Evolutionary conservation across 2,113 vertebrate species (phyloP).

Genomic region (Gavialis gangeticus): DNA sequence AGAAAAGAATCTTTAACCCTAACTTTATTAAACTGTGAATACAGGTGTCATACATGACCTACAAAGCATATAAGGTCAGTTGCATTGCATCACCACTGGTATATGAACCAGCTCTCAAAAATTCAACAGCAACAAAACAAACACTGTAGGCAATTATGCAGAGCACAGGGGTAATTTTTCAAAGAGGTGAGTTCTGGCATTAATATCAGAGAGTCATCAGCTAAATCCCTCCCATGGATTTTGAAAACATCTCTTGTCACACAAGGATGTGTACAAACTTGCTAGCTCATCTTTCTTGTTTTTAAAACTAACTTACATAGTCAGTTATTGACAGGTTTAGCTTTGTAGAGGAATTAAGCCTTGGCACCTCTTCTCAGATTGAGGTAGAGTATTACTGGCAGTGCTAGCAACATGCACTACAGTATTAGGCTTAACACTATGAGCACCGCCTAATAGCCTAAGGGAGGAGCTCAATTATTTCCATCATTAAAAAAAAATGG

Average conservation of each 20-base stretch:
- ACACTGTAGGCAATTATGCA: constrained; percentile 41
- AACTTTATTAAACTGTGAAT: constrained; percentile 64
- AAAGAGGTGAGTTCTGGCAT: constrained; percentile 33
- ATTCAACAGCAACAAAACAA: constrained; percentile 45
- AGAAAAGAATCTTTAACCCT: constrained; percentile 10
- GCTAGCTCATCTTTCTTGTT: neutral
- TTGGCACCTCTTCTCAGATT: neutral
- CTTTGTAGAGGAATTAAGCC: neutral
- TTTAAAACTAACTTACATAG: neutral
- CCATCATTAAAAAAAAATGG: neutral
- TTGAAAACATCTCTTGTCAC: neutral
- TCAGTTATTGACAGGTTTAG: neutral
- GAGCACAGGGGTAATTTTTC: constrained; percentile 56
- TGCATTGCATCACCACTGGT: constrained; percentile 65
- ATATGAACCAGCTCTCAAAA: constrained; percentile 73
- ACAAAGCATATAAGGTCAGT: constrained; percentile 54
- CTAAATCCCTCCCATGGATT: neutral
- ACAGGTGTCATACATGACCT: constrained; percentile 69
- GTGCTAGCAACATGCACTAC: neutral
- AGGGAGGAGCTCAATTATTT: neutral
- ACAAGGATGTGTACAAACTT: fast-evolving
- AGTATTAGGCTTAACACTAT: neutral
- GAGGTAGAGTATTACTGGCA: neutral
- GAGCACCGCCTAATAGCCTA: neutral
- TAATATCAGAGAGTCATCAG: neutral